A percentile compares a stretch with the other conserved stretches of the same genome.
These are phyloP conservation scores for Protobothrops mucrosquamatus DNA, from an alignment of 2,113 vertebrate species.

Conservation along the genomic window DNA sequence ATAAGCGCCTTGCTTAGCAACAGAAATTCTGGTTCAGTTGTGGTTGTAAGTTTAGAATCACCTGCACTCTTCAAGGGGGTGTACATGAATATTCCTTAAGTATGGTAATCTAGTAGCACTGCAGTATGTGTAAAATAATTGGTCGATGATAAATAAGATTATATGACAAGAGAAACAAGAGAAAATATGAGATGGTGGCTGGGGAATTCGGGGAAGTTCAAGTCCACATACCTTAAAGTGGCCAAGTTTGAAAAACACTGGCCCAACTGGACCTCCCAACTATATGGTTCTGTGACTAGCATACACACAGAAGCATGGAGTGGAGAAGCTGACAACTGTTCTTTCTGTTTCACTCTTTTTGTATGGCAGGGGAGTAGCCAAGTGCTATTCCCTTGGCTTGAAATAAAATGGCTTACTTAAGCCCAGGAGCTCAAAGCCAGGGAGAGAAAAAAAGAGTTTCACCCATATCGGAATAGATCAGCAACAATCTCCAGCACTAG, in stretches of 20 bases:
- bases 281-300: not conserved
- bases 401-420: not conserved
- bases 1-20: not conserved
- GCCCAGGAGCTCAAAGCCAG: not conserved
- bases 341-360: not conserved
- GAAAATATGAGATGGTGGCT: not conserved
- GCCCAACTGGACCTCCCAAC: not conserved
- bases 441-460: not conserved
- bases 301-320: not conserved
- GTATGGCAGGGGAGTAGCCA: no score
- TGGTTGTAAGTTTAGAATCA: not conserved
- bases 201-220: not conserved
- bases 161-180: not conserved
- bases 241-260: not conserved
- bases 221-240: not conserved
- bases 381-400: not conserved
- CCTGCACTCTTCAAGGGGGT: not conserved
- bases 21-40: not conserved
- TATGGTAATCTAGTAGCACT: not conserved
- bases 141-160: not conserved
- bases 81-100: not conserved
- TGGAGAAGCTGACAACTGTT: not conserved
- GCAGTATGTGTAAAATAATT: not conserved
- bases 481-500: not conserved
- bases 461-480: not conserved